Evolutionary conservation across 2,113 vertebrate genomes (phyloP).

Genomic region (Ranitomeya imitator): DNA sequence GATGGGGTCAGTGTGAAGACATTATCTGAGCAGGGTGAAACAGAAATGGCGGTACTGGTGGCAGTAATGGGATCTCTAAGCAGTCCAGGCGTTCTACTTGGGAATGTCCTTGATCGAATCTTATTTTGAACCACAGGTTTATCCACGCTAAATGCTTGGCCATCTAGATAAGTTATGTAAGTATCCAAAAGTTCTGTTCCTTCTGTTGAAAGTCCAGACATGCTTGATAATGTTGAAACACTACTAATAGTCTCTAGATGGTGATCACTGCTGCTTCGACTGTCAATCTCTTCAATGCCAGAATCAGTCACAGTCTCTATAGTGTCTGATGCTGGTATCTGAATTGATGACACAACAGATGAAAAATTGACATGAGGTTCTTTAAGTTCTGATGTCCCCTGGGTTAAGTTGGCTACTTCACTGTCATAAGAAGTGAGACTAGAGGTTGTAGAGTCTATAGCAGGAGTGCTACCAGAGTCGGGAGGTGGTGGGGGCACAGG

Average conservation of each 20-base stretch:
- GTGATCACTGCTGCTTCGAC: slow-evolving; percentile 91
- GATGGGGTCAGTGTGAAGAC: slow-evolving; percentile 66
- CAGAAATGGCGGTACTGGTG: slow-evolving; percentile 70
- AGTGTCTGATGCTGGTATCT: slow-evolving; percentile 78
- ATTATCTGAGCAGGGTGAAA: slow-evolving; percentile 65
- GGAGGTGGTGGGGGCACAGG: slow-evolving; percentile 62
- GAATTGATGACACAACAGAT: slow-evolving; percentile 68
- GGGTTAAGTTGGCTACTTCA: slow-evolving; percentile 88
- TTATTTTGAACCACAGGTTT: slow-evolving; percentile 73
- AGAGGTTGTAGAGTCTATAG: slow-evolving; percentile 86
- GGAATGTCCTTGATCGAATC: slow-evolving; percentile 63
- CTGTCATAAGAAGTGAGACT: slow-evolving; percentile 92
- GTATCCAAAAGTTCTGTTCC: slow-evolving; percentile 85
- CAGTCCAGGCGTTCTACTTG: slow-evolving; percentile 59
- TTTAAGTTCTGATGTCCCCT: slow-evolving; percentile 70
- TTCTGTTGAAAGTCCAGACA: slow-evolving; percentile 71
- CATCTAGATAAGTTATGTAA: slow-evolving; percentile 91
- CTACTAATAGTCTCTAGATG: slow-evolving; percentile 85
- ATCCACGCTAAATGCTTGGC: slow-evolving; percentile 84
- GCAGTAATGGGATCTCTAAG: slow-evolving; percentile 68
- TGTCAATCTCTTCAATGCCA: slow-evolving; percentile 91
- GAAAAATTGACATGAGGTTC: slow-evolving; percentile 76
- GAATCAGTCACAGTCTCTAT: slow-evolving; percentile 87
- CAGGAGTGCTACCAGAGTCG: slow-evolving; percentile 74
- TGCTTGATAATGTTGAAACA: slow-evolving; percentile 74